Base-by-base conservation (phyloP, 2,113 vertebrate genomes). In the Buteo buteo region DNA sequence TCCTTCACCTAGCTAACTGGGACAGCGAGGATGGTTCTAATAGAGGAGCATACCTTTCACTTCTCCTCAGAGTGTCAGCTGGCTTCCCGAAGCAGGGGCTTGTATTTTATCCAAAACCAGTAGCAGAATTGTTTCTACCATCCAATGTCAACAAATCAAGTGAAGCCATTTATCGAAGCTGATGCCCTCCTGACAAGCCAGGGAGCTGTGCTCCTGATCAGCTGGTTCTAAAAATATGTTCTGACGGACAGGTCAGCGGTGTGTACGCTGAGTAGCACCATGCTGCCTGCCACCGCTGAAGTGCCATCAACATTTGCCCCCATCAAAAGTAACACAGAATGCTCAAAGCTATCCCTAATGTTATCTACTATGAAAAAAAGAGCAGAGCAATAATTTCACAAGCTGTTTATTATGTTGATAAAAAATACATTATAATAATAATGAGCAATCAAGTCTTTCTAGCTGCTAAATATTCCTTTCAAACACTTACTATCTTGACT, bases 161-260 rank as follows among this genome's bases (percentile, higher is more conserved):
- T 96, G 98, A 98, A 98, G 96, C 87, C 95, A 97, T 97, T 98
- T 97, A 98, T 94, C 71, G 65, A 98, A 98, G 96, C 86, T 96
- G 98, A 98, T 98, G 97, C 97, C 96, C 98, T 98, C 96, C 83
- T 98, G 98, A 98, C 98, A 98, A 98, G 97, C 97, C 98, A 98
- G 97, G 91, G 86, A 93, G 65, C 82, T 77, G 57, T 80, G 97
- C 96, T 97, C 96, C 79, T 64, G 72, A 94, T 87, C 88, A 93
- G 83, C 94, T 95, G 92, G 71, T 96, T 96, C 97, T 98, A 97
- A 98, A 97, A 96, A 96, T 97, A 67, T 1, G 81, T 96, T 94
- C 95, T 98, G 98, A 98, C 96, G 98, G 98, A 98, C 97, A 95
- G 98, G 98, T 97, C 98, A 98, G 74, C 80, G 36, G 97, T 95